Conservation (phyloP, 2,888 invertebrate species). For the Didymodactylos carnosus region DNA sequence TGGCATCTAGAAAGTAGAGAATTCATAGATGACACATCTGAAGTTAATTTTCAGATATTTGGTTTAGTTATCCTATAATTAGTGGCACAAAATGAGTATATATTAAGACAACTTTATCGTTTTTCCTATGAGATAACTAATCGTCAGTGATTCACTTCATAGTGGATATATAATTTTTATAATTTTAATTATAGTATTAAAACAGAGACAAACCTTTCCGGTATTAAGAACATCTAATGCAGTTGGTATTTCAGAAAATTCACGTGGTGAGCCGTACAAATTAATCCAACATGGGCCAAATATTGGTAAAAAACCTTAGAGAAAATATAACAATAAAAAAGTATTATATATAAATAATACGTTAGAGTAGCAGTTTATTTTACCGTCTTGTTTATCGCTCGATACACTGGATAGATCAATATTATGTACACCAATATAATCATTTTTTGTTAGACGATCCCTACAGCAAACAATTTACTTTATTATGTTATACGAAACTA, state of each 20-base stretch:
- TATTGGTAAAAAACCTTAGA: conserved; percentile 35
- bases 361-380: conserved; percentile 14
- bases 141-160: too few relatives aligned
- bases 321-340: conserved; percentile 3
- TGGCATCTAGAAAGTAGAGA: too few relatives aligned
- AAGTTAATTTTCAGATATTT: too few relatives aligned
- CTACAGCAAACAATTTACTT: too few relatives aligned
- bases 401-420: conserved; percentile 19
- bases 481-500: background rate
- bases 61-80: too few relatives aligned
- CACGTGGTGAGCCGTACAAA: conserved; percentile 36
- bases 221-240: conserved; percentile 33
- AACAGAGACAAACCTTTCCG: conserved; percentile 25
- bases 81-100: too few relatives aligned
- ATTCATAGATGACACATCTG: too few relatives aligned
- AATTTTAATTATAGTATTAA: background rate
- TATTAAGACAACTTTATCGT: too few relatives aligned
- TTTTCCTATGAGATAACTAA: too few relatives aligned
- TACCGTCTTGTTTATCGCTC: conserved; percentile 16
- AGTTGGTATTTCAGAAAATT: conserved; percentile 33
- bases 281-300: conserved; percentile 38
- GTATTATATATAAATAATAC: conserved; percentile 4
- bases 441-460: conserved; percentile 31
- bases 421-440: conserved; percentile 23
- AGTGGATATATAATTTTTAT: background rate